phyloP scores from a whole-genome alignment of 30 jellyfish, hydroid and myxozoan genomes.

The Chrysaora quinquecirrha region DNA sequence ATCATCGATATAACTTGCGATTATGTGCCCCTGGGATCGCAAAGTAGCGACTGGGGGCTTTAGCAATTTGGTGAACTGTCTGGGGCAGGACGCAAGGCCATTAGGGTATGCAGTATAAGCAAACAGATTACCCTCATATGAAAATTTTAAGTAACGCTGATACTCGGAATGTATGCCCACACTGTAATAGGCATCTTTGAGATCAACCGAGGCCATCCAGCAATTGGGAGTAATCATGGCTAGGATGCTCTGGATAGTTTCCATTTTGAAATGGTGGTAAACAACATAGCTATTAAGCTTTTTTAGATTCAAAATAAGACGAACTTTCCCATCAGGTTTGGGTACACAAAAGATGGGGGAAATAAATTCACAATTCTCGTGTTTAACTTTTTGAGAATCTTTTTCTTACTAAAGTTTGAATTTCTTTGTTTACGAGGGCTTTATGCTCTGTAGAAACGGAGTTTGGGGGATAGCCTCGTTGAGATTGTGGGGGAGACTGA shows the following conservation, averaged over 20 bases:
- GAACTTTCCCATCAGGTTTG: conserved; percentile 24
- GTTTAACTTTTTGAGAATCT: conserved; percentile 5
- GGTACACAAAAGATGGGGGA: conserved; percentile 61
- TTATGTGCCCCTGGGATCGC: conserved; percentile 19
- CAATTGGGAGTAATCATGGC: conserved; percentile 25
- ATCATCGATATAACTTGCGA: conserved; percentile 53
- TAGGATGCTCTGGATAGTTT: conserved; percentile 20
- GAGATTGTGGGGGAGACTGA: not conserved
- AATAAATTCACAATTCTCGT: conserved; percentile 19
- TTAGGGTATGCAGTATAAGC: conserved; percentile 32
- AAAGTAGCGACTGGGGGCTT: conserved; percentile 33
- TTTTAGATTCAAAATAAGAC: conserved; percentile 39
- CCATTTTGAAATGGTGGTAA: conserved; percentile 64
- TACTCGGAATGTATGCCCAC: conserved; percentile 17
- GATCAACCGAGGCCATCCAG: conserved; percentile 67
- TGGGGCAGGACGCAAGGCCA: conserved; percentile 58
- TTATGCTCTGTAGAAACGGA: not conserved
- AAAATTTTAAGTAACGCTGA: conserved; percentile 46
- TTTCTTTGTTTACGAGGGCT: not conserved
- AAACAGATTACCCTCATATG: not conserved
- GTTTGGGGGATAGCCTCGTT: not conserved
- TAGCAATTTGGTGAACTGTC: conserved; percentile 55
- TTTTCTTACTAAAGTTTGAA: conserved; percentile 8
- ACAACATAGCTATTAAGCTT: conserved; percentile 19
- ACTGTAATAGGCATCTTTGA: conserved; percentile 62